Evolutionary conservation across 2,797 vertebrate species (phyloP), one percentile per base, ranked within the genome.

Genomic region (Chrosomus eos): DNA sequence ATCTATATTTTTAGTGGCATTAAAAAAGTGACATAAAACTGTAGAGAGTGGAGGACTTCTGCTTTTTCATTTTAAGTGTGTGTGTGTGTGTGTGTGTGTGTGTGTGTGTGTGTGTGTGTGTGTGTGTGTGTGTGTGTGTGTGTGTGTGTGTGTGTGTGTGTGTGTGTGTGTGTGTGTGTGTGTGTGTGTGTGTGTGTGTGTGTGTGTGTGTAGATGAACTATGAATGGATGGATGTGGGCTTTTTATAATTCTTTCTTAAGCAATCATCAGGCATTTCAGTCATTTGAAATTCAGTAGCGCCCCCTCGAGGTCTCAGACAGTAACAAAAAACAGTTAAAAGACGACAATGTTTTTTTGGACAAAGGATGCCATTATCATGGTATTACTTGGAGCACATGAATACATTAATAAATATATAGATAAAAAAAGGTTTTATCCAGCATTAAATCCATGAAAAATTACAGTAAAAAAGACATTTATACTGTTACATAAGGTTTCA

Each of bases 11-110:
- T 11, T 23, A 28, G 11, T 7, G 40, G 38, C 38, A 45, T 60
- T 72, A 60, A 48, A 73, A 72, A 71, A 60, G 19, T 82, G 58
- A 64, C 58, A 40, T 58, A 64, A 36, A 64, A 51, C 40, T 60
- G 51, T 23, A 70, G 10, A 68, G 10, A 28, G 10, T 66, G 36
- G n/a, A 26, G n/a, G 21, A 45, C 68, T 73, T 82, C 80, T 45
- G 38, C 55, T 62, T 82, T 68, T 68, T 75, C 2, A 67, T 60
- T 48, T 16, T 48, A 16, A 5, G 45, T 48, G 43, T 1, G 5
- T 7, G 1, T 14, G 67, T 33, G 28, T 67, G 64, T 36, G 4
- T 66, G 64, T 21, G 62, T 19, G 18, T 19, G 48, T 48, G 16
- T 48, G 51, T 26, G 55, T 18, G 48, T 7, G 45, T 51, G 48